These are phyloP conservation scores for Ivindomyrus marchei DNA, from an alignment of 2,113 vertebrate genomes.

Conservation along the genomic window DNA sequence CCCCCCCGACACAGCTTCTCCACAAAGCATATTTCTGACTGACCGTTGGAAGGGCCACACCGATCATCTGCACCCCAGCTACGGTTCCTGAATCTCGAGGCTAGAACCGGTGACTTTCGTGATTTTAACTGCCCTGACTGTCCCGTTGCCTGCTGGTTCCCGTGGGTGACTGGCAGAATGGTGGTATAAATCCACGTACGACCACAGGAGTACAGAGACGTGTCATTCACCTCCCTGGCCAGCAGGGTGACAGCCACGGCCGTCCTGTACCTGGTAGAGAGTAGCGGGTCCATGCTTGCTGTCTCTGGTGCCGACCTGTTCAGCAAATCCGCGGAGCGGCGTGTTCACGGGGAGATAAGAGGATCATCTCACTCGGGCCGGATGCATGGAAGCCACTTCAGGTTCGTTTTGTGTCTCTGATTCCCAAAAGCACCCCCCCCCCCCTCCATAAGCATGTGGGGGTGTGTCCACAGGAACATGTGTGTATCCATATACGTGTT, in stretches of 20 bases:
- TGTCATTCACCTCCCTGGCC: not conserved
- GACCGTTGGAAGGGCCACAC: not conserved
- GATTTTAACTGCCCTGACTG: not conserved
- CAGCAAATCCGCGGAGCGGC: not conserved
- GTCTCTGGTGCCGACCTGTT: not conserved
- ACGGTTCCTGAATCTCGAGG: not conserved
- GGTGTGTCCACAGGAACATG: not conserved
- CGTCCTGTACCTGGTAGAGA: not conserved
- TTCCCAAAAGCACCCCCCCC: conserved; percentile 1
- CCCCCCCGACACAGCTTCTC: not conserved
- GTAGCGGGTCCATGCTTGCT: not conserved
- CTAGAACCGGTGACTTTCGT: not conserved
- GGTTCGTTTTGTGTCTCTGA: not conserved
- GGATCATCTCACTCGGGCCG: not conserved
- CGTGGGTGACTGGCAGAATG: not conserved
- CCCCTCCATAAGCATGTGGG: not conserved
- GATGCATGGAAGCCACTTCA: conserved; percentile 13
- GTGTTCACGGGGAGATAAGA: conserved; percentile 12
- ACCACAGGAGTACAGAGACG: not conserved
- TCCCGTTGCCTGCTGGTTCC: not conserved
- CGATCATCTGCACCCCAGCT: not conserved
- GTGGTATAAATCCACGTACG: not conserved
- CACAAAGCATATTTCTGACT: not conserved
- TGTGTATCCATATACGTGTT: not conserved
- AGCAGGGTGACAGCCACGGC: not conserved